Evolutionary conservation across 92 coral and sea anemone genomes (phyloP).

Genomic region (Blastomussa wellsi): DNA sequence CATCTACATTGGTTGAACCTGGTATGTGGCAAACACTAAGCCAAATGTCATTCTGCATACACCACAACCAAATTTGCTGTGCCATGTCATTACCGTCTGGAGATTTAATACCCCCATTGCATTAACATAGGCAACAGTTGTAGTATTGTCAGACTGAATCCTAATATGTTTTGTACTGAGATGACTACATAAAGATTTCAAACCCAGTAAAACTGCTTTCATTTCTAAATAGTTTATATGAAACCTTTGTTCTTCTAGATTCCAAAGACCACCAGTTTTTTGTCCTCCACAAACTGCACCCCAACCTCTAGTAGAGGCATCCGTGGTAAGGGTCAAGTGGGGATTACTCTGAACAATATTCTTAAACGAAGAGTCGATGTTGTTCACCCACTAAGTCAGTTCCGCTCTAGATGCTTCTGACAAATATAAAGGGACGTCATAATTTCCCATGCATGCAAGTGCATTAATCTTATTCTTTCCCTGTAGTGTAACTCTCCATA

Average conservation of each 20-base stretch:
- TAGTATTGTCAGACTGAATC: slow-evolving; percentile 40
- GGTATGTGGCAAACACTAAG: slow-evolving; percentile 54
- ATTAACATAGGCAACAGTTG: slow-evolving; percentile 30
- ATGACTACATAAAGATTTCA: slow-evolving; percentile 29
- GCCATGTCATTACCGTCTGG: slow-evolving; percentile 32
- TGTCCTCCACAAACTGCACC: too few relatives aligned
- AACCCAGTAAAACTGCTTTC: slow-evolving; percentile 52
- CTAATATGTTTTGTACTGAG: slow-evolving; percentile 5
- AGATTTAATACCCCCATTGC: slow-evolving; percentile 31
- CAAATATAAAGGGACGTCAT: slow-evolving; percentile 23
- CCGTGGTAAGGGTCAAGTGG: slow-evolving; percentile 30
- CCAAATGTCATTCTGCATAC: slow-evolving; percentile 31
- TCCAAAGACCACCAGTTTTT: slow-evolving; percentile 17
- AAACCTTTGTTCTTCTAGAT: slow-evolving; percentile 11
- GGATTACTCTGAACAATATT: slow-evolving; percentile 18
- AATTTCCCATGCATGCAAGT: slow-evolving; percentile 21
- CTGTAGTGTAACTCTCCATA: too few relatives aligned
- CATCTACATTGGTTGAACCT: slow-evolving; percentile 43
- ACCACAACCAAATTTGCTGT: slow-evolving; percentile 29
- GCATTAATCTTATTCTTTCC: too few relatives aligned
- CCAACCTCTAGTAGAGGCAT: too few relatives aligned
- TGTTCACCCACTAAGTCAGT: slow-evolving; percentile 38
- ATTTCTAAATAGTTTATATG: slow-evolving; percentile 33
- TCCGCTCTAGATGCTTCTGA: slow-evolving; percentile 15
- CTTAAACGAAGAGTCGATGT: slow-evolving; percentile 21